These are phyloP conservation scores for Etia nguti DNA, from an alignment of 2,113 vertebrate species.

Conservation along the genomic window DNA sequence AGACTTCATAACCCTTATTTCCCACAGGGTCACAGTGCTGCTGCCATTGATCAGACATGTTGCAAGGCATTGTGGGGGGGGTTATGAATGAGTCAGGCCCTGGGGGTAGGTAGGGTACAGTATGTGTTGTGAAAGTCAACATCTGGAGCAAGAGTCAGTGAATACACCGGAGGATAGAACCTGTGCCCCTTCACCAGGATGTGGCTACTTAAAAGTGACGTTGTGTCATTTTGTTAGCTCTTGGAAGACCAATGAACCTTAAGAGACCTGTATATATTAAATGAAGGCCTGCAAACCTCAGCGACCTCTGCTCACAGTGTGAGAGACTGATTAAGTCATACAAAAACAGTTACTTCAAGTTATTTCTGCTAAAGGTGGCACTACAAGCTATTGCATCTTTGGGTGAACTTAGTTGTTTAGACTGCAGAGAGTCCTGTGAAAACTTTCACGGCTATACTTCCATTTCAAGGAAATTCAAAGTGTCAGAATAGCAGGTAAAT, in stretches of 20 bases:
- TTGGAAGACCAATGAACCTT: not conserved
- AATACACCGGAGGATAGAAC: not conserved
- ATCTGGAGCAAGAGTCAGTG: not conserved
- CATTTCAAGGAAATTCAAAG: not conserved
- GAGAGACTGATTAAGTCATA: not conserved
- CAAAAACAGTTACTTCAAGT: not conserved
- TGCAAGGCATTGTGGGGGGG: conserved; percentile 1
- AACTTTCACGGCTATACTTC: not conserved
- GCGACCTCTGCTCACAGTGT: not conserved
- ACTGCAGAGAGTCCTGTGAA: not conserved
- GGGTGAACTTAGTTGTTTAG: not conserved
- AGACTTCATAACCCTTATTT: conserved; percentile 67
- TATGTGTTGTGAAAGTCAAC: not conserved
- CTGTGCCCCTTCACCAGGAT: not conserved
- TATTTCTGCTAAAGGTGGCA: not conserved
- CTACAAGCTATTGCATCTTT: not conserved
- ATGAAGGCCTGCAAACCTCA: not conserved
- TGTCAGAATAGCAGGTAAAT: not conserved
- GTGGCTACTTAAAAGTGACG: not conserved
- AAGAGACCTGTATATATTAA: not conserved
- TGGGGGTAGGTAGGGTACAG: not conserved
- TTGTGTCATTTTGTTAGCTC: not conserved
- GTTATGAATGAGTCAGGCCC: not conserved
- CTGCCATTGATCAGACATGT: conserved; percentile 52
- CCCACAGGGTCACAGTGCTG: conserved; percentile 41